phyloP scores from a whole-genome alignment of 2,113 vertebrate genomes.

The Trogon surrucura region DNA sequence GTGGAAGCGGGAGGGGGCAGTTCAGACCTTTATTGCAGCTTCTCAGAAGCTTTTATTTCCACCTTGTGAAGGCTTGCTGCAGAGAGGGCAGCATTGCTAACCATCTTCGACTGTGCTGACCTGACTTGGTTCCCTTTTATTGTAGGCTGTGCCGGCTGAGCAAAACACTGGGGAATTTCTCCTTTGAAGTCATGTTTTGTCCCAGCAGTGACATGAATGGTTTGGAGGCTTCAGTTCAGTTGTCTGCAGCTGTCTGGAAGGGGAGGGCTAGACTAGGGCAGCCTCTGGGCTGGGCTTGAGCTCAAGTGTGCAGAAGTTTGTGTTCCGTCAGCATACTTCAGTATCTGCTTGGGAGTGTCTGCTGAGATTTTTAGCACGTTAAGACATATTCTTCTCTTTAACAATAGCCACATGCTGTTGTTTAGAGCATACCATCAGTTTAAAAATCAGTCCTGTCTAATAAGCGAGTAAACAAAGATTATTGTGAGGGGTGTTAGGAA shows the following conservation, averaged over 20 bases:
- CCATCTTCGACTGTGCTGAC: background rate
- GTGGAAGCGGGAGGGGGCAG: background rate
- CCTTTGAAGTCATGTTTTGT: slow-evolving; percentile 23
- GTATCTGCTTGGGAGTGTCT: background rate
- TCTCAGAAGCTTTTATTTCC: background rate
- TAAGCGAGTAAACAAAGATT: background rate
- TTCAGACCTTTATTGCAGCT: background rate
- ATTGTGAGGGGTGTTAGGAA: background rate
- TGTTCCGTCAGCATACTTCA: background rate
- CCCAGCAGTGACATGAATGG: background rate
- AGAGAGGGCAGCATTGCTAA: background rate
- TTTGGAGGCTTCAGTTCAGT: slow-evolving; percentile 23
- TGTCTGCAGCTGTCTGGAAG: slow-evolving; percentile 44
- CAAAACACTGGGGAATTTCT: background rate
- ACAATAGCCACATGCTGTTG: background rate
- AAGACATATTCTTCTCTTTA: background rate
- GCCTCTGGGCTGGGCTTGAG: background rate
- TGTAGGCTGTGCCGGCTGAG: background rate
- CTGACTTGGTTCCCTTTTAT: background rate
- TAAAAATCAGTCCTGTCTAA: background rate
- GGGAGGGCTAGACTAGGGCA: background rate
- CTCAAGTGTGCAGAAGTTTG: background rate
- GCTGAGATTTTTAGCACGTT: background rate
- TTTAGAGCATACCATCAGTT: background rate
- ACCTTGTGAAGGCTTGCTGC: background rate